phyloP scores from a whole-genome alignment of 2,888 invertebrate genomes.

The Dynastes hyllus region DNA sequence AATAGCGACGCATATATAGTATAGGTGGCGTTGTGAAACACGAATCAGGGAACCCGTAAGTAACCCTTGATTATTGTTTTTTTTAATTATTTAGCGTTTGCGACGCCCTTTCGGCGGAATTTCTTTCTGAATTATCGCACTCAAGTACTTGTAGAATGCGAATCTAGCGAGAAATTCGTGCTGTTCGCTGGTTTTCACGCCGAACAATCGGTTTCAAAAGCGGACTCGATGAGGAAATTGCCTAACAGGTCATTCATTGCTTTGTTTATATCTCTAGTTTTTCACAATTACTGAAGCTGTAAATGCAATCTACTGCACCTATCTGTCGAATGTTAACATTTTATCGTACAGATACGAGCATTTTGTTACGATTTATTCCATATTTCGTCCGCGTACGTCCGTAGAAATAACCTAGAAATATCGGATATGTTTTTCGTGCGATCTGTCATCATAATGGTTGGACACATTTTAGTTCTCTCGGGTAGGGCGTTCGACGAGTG shows the following conservation, averaged over 20 bases:
- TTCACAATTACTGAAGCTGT: constrained; percentile 54
- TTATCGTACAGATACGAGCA: constrained; percentile 7
- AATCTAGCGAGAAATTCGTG: constrained; percentile 59
- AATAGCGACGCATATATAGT: constrained; percentile 69
- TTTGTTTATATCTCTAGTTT: constrained; percentile 66
- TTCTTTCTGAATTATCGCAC: constrained; percentile 59
- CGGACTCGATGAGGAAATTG: constrained; percentile 67
- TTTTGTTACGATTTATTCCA: constrained; percentile 21
- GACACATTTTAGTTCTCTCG: constrained; percentile 57
- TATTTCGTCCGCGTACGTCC: constrained; percentile 27
- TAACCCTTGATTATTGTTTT: constrained; percentile 69
- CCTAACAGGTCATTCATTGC: constrained; percentile 71
- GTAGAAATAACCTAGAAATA: constrained; percentile 53
- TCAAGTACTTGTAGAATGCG: constrained; percentile 49
- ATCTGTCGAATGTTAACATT: constrained; percentile 32
- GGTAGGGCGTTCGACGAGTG: constrained; percentile 60
- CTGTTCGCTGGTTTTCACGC: constrained; percentile 57
- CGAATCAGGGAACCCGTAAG: constrained; percentile 71
- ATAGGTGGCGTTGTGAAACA: constrained; percentile 71
- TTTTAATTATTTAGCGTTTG: constrained; percentile 63
- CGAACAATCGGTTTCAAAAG: constrained; percentile 62
- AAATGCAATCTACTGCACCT: constrained; percentile 41
- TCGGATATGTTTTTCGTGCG: constrained; percentile 49
- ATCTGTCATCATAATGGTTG: constrained; percentile 60
- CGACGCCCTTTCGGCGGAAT: constrained; percentile 58